These are phyloP conservation scores for Luperina nickerlii DNA, from an alignment of 2,888 invertebrate species.

Conservation along the genomic window DNA sequence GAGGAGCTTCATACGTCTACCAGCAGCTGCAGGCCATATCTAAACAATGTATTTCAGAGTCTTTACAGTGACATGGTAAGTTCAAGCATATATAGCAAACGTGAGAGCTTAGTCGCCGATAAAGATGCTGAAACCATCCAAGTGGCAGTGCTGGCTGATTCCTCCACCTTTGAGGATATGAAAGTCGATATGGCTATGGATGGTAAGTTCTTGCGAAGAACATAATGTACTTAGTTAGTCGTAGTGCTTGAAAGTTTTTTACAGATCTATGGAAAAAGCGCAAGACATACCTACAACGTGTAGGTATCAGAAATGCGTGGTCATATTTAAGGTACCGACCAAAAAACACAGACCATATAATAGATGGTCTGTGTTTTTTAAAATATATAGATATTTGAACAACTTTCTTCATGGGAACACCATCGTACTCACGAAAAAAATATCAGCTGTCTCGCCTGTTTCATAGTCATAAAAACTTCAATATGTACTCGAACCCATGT, in stretches of 20 bases:
- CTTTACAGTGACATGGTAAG: slow-evolving; percentile 65
- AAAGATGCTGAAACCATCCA: slow-evolving; percentile 71
- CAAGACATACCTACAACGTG: neutral
- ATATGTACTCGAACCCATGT: too few relatives aligned
- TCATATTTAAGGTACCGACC: neutral
- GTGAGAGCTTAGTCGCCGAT: slow-evolving; percentile 35
- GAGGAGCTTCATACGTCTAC: neutral
- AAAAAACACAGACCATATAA: too few relatives aligned
- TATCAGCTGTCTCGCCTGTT: too few relatives aligned
- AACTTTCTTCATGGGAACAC: too few relatives aligned
- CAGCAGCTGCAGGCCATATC: neutral
- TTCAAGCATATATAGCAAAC: slow-evolving; percentile 49
- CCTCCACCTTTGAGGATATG: slow-evolving; percentile 87
- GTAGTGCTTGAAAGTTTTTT: neutral
- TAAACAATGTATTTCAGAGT: slow-evolving; percentile 65
- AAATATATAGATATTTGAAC: too few relatives aligned
- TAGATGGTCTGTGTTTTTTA: too few relatives aligned
- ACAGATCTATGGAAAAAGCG: neutral
- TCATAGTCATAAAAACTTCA: too few relatives aligned
- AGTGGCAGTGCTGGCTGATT: slow-evolving; percentile 87
- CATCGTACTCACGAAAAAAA: too few relatives aligned
- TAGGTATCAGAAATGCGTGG: neutral
- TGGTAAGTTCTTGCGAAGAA: slow-evolving; percentile 74
- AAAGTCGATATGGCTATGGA: slow-evolving; percentile 90
- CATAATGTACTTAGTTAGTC: too few relatives aligned